Percentiles rank a stretch among this genome's conserved stretches.
These are phyloP conservation scores for Drosophila rellima DNA, from an alignment of 2,888 invertebrate genomes.

Conservation along the genomic window DNA sequence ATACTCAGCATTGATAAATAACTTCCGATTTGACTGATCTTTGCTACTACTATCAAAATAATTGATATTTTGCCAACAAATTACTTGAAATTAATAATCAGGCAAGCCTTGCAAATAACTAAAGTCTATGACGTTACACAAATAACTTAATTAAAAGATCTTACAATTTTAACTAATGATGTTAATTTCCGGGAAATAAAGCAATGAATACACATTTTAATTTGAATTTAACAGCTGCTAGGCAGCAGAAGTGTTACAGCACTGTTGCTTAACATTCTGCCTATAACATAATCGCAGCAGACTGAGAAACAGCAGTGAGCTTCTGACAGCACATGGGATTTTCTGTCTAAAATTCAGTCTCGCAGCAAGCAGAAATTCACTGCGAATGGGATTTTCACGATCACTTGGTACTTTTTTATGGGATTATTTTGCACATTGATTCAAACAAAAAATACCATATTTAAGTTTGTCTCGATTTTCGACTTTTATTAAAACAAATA, in stretches of 20 bases:
- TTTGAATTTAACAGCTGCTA: constrained; percentile 1
- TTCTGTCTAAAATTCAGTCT: neutral
- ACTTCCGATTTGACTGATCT: neutral
- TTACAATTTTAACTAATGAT: neutral
- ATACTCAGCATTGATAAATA: neutral
- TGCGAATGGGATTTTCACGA: neutral
- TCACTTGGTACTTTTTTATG: constrained; percentile 13
- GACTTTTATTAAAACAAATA: constrained; percentile 30
- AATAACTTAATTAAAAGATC: neutral
- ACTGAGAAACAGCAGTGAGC: constrained; percentile 24
- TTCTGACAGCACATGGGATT: constrained; percentile 12
- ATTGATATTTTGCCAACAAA: too few species aligned
- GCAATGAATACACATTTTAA: neutral
- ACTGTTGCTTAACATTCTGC: constrained; percentile 7
- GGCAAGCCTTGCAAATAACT: neutral
- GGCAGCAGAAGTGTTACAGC: constrained; percentile 1
- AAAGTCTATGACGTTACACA: too few species aligned
- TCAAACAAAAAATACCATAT: neutral
- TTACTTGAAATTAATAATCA: too few species aligned
- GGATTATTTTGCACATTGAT: neutral
- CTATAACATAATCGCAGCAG: neutral
- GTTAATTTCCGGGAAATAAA: neutral
- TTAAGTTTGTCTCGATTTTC: neutral
- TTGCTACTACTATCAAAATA: neutral
- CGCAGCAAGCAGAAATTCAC: constrained; percentile 1